phyloP scores from a whole-genome alignment of 92 coral and sea anemone species.

The Pocillopora grandis region DNA sequence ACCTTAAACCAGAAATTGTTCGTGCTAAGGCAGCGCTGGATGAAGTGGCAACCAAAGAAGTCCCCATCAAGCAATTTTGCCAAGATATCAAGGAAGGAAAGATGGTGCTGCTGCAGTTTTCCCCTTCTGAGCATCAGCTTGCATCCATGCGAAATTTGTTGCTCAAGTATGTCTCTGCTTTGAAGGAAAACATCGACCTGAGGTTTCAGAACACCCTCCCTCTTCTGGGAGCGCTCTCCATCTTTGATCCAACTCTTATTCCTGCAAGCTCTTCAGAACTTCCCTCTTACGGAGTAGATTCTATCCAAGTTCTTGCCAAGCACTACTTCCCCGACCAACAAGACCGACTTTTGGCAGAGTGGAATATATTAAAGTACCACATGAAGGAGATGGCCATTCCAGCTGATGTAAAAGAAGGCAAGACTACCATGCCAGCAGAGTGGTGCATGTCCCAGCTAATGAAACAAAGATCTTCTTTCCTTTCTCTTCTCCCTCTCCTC shows the following conservation, averaged over 20 bases:
- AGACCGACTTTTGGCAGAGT: conserved; percentile 35
- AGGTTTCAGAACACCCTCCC: conserved; percentile 45
- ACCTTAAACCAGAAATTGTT: conserved; percentile 55
- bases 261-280: conserved; percentile 47
- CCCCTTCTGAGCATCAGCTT: conserved; percentile 44
- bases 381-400: conserved; percentile 33
- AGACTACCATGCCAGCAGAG: conserved; percentile 38
- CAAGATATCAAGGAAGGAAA: conserved; percentile 61
- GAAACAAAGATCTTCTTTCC: conserved; percentile 17
- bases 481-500: conserved; percentile 30
- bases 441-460: conserved; percentile 35
- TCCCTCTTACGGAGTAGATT: conserved; percentile 34
- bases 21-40: conserved; percentile 46
- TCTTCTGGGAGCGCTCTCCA: conserved; percentile 46
- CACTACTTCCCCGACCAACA: conserved; percentile 43
- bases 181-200: conserved; percentile 40
- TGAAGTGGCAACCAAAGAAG: conserved; percentile 35
- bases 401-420: background rate
- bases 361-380: conserved; percentile 23
- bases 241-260: conserved; percentile 54
- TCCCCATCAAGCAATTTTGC: conserved; percentile 33
- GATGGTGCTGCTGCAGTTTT: conserved; percentile 40
- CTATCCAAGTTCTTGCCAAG: conserved; percentile 48
- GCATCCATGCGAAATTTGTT: conserved; percentile 43
- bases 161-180: conserved; percentile 29